Percentiles rank a stretch among this genome's conserved stretches.
phyloP scores from a whole-genome alignment of 2,113 vertebrate genomes.

The Myotis yumanensis region DNA sequence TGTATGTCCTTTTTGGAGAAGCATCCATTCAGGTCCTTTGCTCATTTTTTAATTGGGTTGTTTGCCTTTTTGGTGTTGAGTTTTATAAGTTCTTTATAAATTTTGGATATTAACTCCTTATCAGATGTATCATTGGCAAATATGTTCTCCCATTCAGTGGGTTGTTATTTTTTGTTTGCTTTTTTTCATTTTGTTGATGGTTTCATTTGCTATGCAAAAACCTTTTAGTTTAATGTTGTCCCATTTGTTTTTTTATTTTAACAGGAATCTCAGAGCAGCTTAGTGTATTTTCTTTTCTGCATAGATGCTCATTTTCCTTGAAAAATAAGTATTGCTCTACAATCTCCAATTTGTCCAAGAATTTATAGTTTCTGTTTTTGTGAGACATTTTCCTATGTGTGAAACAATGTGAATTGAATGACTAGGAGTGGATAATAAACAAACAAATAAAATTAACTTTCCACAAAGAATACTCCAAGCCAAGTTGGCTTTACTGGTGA shows the following conservation, averaged over 20 bases:
- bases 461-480: not conserved
- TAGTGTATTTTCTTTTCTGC: not conserved
- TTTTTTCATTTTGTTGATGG: too few species aligned
- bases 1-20: too few species aligned
- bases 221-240: too few species aligned
- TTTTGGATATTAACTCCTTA: too few species aligned
- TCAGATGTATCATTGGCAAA: too few species aligned
- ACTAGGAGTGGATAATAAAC: not conserved
- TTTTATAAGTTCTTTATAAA: too few species aligned
- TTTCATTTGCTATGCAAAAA: too few species aligned
- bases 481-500: not conserved
- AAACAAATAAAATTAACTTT: not conserved
- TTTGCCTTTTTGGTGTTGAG: too few species aligned
- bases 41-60: too few species aligned
- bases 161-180: too few species aligned
- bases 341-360: not conserved
- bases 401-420: not conserved
- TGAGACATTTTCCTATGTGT: not conserved
- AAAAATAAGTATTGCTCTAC: not conserved
- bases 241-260: not conserved
- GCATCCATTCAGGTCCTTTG: too few species aligned
- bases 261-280: not conserved
- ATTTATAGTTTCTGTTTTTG: not conserved
- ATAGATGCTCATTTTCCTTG: not conserved
- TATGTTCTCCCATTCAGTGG: too few species aligned